Percentiles rank a stretch among this genome's conserved stretches.
phyloP scores from a whole-genome alignment of 2,113 vertebrate genomes.

The Leiothrix lutea region DNA sequence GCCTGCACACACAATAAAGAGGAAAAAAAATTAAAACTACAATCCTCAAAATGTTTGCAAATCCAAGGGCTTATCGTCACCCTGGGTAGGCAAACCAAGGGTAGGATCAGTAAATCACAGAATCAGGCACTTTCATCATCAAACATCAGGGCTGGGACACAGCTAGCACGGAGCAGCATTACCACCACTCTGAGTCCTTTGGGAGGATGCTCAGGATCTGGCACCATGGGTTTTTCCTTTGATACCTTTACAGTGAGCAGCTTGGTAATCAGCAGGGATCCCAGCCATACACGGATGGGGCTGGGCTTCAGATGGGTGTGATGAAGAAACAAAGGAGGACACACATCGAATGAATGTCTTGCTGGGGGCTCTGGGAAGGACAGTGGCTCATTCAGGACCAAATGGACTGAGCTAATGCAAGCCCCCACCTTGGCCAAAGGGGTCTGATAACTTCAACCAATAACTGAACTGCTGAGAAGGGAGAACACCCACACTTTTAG shows the following conservation, averaged over 20 bases:
- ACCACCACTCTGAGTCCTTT: not conserved
- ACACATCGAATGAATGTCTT: not conserved
- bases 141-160: not conserved
- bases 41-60: constrained; percentile 36
- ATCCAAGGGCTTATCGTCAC: constrained; percentile 39
- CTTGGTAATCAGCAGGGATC: not conserved
- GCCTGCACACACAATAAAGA: not conserved
- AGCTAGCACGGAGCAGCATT: not conserved
- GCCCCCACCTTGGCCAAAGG: not conserved
- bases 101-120: constrained; percentile 12
- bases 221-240: not conserved
- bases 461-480: not conserved
- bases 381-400: not conserved
- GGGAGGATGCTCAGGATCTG: not conserved
- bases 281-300: accelerated
- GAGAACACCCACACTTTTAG: not conserved
- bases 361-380: accelerated
- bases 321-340: not conserved
- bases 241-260: not conserved
- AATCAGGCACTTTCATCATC: not conserved
- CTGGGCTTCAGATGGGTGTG: not conserved
- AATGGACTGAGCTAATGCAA: not conserved
- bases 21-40: not conserved
- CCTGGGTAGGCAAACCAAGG: not conserved
- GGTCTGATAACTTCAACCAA: not conserved